Percentiles rank a stretch among this genome's conserved stretches.
phyloP scores from a whole-genome alignment of 2,888 invertebrate species.

The Pteria penguin region DNA sequence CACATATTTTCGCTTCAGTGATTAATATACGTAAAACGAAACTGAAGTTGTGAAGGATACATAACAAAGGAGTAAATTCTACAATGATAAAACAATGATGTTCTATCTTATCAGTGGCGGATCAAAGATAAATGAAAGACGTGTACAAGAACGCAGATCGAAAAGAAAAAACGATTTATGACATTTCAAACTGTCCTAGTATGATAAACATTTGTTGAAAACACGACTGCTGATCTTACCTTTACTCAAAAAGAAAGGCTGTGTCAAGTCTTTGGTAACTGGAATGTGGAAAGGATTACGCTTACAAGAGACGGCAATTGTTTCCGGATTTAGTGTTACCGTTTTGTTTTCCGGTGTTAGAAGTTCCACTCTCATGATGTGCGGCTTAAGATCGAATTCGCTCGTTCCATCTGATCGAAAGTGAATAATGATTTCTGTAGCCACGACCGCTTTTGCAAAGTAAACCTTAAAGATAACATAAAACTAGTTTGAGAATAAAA shows the following conservation, averaged over 20 bases:
- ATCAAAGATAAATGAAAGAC: too few relatives aligned
- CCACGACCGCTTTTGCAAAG: slow-evolving; percentile 65
- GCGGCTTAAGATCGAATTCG: slow-evolving; percentile 40
- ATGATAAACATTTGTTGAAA: too few relatives aligned
- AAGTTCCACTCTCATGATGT: slow-evolving; percentile 57
- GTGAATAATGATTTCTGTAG: slow-evolving; percentile 67
- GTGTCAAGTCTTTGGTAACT: slow-evolving; percentile 66
- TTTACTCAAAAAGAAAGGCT: slow-evolving; percentile 66
- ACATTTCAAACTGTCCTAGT: too few relatives aligned
- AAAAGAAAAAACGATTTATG: too few relatives aligned
- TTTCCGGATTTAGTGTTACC: slow-evolving; percentile 39
- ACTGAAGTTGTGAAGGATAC: too few relatives aligned
- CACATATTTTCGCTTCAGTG: too few relatives aligned
- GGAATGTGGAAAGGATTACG: slow-evolving; percentile 61
- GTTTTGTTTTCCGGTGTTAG: slow-evolving; percentile 52
- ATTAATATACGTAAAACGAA: too few relatives aligned
- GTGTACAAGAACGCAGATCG: too few relatives aligned
- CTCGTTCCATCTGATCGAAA: slow-evolving; percentile 67
- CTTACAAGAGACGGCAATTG: slow-evolving; percentile 57
- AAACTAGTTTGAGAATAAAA: neutral
- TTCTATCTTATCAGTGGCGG: too few relatives aligned
- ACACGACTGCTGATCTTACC: too few relatives aligned
- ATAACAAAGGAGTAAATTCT: too few relatives aligned
- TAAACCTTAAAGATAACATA: slow-evolving; percentile 53
- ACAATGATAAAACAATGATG: too few relatives aligned